Base-by-base conservation (phyloP, 2,888 invertebrate genomes). In the Hartigia nigra region DNA sequence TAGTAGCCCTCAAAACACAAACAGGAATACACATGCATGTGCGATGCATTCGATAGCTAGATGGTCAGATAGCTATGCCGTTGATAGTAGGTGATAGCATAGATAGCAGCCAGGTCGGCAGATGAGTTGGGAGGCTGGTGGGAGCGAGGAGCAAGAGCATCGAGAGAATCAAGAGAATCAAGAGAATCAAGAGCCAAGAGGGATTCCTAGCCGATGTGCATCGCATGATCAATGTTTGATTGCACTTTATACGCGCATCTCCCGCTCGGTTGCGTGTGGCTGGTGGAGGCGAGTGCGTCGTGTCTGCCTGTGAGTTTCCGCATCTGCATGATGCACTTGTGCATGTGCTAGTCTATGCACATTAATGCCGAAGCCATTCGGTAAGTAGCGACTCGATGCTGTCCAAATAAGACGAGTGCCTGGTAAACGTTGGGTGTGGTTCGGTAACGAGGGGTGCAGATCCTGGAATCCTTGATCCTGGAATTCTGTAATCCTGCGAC, bases 1-100 rank as follows among this genome's bases (percentile, higher is more conserved):
- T 81, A 83, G 86, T 84, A 86, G 87, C 88, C 88, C 86, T 87
- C 87, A 86, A 88, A 88, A 88, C 86, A 88, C 87, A 88, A 88
- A 88, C 86, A 88, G 85, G 83, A 84, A 84, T 78, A 85, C 85
- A 84, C 85, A 87, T 85, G 85, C 86, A 87, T 88, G 86, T 86
- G 87, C 86, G 85, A 87, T 86, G 87, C 86, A 87, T 87, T 87
- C 87, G 87, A 88, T 88, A 87, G 87, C 86, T 86, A 5, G 55
- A 55, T 55, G 55, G 2, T 9, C 55, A 23, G 55, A 23, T 55
- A 55, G 55, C 9, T 55, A 55, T 9, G 23, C 55, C 55, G 23
- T 55, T 14, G 23, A 14, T 55, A 23, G 2, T 55, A 55, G 55
- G 55, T 9, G 55, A 55, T 55, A 55, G 23, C 55, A 2, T 23